A percentile compares a stretch with the other conserved stretches of the same genome.
These are phyloP conservation scores for Spermophilus dauricus DNA, from an alignment of 2,113 vertebrate genomes.

Conservation along the genomic window DNA sequence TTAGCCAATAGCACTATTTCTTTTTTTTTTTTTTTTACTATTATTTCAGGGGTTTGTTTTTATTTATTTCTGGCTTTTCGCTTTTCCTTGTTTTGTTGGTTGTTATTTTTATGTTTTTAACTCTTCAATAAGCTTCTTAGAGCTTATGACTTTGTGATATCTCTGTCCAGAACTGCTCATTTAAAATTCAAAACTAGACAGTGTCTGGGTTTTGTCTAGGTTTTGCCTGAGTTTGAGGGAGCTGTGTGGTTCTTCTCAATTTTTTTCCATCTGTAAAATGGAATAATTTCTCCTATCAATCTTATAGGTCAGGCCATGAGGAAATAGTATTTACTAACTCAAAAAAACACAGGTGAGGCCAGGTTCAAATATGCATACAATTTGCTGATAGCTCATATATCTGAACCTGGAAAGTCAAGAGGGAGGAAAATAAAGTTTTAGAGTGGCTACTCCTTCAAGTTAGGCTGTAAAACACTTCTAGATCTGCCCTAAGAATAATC, in stretches of 20 bases:
- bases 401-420: conserved; percentile 31
- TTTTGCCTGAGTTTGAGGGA: not conserved
- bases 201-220: not conserved
- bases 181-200: not conserved
- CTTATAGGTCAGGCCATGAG: not conserved
- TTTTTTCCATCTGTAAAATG: not conserved
- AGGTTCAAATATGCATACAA: not conserved
- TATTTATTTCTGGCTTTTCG: not conserved
- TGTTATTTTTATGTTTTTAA: not conserved
- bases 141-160: not conserved
- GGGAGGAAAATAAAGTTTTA: not conserved
- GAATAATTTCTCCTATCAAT: not conserved
- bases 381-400: not conserved
- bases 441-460: not conserved
- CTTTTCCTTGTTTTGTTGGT: not conserved
- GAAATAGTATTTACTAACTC: not conserved
- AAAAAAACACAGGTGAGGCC: not conserved
- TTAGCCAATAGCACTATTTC: not conserved
- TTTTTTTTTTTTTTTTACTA: not conserved
- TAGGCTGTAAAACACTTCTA: conserved; percentile 6
- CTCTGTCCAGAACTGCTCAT: not conserved
- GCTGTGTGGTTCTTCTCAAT: not conserved
- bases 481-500: conserved; percentile 18
- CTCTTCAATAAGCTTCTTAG: not conserved
- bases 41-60: not conserved